These are phyloP conservation scores for Ditylenchus weischeri DNA, from an alignment of 2,888 invertebrate genomes.

Conservation along the genomic window DNA sequence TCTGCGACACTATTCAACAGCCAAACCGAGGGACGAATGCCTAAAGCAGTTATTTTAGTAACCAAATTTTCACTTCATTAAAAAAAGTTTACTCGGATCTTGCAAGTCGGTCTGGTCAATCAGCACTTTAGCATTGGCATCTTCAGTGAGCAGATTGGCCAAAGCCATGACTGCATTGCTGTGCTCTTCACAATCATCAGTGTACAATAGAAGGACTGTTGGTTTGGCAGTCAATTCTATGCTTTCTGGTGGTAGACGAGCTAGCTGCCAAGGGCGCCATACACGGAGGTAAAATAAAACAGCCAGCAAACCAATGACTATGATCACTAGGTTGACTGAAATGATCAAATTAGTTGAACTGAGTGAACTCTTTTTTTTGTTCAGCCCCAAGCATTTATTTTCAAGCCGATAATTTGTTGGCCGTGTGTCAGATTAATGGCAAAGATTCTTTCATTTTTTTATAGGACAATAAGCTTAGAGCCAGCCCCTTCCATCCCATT, in stretches of 20 bases:
- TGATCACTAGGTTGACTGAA: constrained; percentile 11
- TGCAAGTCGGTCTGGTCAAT: constrained; percentile 38
- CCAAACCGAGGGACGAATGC: constrained; percentile 44
- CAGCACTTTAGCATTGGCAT: constrained; percentile 35
- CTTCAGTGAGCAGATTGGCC: constrained; percentile 30
- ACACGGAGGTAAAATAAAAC: constrained; percentile 23
- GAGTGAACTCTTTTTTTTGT: constrained; percentile 1
- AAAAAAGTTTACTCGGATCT: constrained; percentile 27
- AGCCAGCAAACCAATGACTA: constrained; percentile 13
- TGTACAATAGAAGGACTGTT: constrained; percentile 44
- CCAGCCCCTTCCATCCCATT: no score
- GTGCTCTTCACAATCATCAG: constrained; percentile 47
- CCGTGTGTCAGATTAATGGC: no score
- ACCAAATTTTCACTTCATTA: not conserved
- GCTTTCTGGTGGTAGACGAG: constrained; percentile 29
- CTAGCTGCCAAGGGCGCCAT: constrained; percentile 15
- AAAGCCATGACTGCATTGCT: constrained; percentile 35
- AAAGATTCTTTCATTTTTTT: no score
- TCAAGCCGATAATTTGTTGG: no score
- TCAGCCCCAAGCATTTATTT: not conserved
- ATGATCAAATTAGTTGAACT: not conserved
- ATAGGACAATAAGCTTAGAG: no score
- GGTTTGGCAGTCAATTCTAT: constrained; percentile 35
- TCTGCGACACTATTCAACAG: constrained; percentile 37
- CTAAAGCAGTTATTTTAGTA: constrained; percentile 23